Evolutionary conservation across 2,113 vertebrate species (phyloP), one percentile per base, ranked within the genome.

Genomic region (Pterocles burchelli): DNA sequence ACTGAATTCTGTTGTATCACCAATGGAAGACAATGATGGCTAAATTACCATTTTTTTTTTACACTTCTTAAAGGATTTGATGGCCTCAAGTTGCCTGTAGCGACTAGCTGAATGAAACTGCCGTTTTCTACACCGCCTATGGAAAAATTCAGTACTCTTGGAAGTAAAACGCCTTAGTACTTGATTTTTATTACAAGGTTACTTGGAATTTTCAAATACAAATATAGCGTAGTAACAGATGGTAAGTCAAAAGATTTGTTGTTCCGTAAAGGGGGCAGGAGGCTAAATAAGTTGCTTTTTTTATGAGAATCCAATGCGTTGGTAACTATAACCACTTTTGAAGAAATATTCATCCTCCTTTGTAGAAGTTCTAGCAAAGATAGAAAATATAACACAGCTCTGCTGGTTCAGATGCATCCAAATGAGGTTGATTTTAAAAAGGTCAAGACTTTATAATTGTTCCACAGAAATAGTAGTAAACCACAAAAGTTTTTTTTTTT

Each of bases 361-460:
- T 98, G 98, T 98, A 97, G 97, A 99, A 98, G 98, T 98, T 98
- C 98, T 99, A 99, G 99, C 98, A 99, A 99, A 99, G 98, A 98
- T 99, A 99, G 98, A 99, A 99, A 99, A 99, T 98, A 97, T 98
- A 98, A 98, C 98, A 98, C 99, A 99, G 99, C 99, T 99, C 99
- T 98, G 99, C 99, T 99, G 99, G 99, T 98, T 98, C 95, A 95
- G 97, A 97, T 97, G 97, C 98, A 98, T 98, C 98, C 98, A 96
- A 98, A 97, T 97, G 97, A 98, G 98, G 97, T 95, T 97, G 94
- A 97, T 97, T 98, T 98, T 98, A 98, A 98, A 99, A 99, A 98
- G 98, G 98, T 97, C 97, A 96, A 96, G 97, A 98, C 96, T 95
- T 97, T 98, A 96, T 95, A 95, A 95, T 97, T 98, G 98, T 98